Evolutionary conservation across 2,888 invertebrate genomes (phyloP).

Genomic region (Machimus atricapillus): DNA sequence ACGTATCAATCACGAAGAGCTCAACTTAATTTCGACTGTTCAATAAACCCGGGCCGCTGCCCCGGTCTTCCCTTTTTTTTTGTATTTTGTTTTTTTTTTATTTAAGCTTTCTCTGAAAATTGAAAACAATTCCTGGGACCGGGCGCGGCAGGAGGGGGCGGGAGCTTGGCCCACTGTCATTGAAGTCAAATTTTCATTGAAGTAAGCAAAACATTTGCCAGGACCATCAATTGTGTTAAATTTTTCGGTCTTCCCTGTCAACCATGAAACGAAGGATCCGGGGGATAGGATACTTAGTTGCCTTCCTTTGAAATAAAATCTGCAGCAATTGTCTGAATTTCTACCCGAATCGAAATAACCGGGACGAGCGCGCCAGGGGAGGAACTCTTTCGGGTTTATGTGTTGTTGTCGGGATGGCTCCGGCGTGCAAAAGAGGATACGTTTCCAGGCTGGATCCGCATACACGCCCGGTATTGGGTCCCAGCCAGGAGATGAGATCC

Average conservation of each 20-base stretch:
- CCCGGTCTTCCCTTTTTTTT: neutral
- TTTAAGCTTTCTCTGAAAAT: neutral
- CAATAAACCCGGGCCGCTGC: neutral
- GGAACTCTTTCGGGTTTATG: constrained; percentile 26
- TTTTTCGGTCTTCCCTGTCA: constrained; percentile 31
- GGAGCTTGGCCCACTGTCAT: neutral
- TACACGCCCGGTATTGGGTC: neutral
- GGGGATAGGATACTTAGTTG: constrained; percentile 23
- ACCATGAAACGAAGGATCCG: constrained; percentile 23
- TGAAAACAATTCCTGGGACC: neutral
- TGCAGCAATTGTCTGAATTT: constrained; percentile 38
- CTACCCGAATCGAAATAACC: constrained; percentile 31
- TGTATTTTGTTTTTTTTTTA: neutral
- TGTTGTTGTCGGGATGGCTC: constrained; percentile 25
- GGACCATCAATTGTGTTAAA: constrained; percentile 27
- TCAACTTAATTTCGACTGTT: neutral
- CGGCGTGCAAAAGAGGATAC: neutral
- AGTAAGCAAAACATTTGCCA: constrained; percentile 37
- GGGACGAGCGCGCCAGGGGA: neutral
- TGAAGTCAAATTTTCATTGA: constrained; percentile 20
- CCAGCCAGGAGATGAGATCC: neutral
- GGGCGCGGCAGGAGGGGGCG: neutral
- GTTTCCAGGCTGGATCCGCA: neutral
- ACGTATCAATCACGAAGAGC: neutral
- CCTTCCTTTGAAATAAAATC: constrained; percentile 37